Evolutionary conservation across 30 jellyfish, hydroid and myxozoan genomes (phyloP).

Genomic region (Aurelia aurita): DNA sequence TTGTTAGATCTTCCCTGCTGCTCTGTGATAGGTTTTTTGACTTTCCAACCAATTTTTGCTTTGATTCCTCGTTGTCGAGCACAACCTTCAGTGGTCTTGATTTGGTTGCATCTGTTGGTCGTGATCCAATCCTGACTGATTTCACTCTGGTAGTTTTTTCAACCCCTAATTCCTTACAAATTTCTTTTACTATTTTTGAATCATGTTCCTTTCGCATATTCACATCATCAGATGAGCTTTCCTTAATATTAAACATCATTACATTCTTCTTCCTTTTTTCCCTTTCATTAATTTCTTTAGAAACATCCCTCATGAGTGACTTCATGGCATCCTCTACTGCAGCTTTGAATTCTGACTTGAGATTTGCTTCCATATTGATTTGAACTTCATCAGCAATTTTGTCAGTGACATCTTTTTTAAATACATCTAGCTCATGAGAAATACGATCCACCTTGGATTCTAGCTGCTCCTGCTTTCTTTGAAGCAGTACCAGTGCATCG

Average conservation of each 20-base stretch:
- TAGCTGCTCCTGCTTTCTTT: slow-evolving; percentile 1
- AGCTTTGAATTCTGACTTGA: neutral
- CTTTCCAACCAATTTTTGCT: no score
- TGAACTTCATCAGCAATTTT: slow-evolving; percentile 12
- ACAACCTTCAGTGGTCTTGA: no score
- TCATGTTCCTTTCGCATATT: neutral
- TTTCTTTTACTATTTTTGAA: neutral
- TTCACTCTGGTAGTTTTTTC: no score
- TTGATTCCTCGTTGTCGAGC: no score
- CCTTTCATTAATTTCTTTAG: neutral
- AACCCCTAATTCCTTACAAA: no score
- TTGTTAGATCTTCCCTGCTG: no score
- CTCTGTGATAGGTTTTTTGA: no score
- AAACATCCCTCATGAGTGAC: neutral
- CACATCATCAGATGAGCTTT: slow-evolving; percentile 10
- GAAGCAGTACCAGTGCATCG: neutral
- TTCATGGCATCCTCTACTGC: slow-evolving; percentile 7
- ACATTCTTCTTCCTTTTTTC: slow-evolving; percentile 2
- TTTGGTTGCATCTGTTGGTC: no score
- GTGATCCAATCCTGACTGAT: no score
- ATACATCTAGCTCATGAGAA: neutral
- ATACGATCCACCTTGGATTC: neutral
- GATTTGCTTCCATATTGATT: neutral
- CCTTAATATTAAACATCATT: slow-evolving; percentile 3
- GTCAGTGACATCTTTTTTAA: neutral